Conservation (phyloP, 2,113 vertebrate species). For the Saguinus imperator region DNA sequence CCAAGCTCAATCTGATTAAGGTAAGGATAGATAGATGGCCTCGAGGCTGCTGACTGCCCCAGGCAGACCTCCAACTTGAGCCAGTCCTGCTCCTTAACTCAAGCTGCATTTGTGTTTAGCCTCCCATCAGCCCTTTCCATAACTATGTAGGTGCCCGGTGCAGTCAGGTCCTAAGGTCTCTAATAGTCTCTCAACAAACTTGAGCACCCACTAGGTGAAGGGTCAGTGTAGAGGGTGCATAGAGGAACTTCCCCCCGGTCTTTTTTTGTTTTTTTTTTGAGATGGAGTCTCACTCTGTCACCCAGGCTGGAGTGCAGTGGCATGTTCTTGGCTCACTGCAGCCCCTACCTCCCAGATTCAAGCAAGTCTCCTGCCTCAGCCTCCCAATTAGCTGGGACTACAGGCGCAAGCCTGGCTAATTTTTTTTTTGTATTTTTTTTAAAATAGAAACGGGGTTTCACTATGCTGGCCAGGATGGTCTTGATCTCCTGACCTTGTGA, state of each 20-base stretch:
- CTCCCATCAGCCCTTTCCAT: accelerated
- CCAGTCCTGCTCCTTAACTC: neutral
- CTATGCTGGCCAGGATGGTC: no score
- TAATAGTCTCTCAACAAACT: neutral
- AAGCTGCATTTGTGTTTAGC: accelerated
- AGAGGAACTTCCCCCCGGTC: neutral
- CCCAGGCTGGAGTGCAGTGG: no score
- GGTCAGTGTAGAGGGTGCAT: neutral
- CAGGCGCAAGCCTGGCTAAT: no score
- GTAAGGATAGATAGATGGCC: neutral
- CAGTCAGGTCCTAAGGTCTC: neutral
- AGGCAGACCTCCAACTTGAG: neutral
- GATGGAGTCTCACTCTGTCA: no score
- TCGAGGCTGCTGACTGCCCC: accelerated
- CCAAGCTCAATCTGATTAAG: constrained; percentile 86
- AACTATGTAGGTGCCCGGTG: neutral
- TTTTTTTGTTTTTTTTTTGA: neutral
- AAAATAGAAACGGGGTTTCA: no score
- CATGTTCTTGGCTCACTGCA: no score
- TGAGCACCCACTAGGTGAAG: neutral
- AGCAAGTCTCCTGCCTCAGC: no score
- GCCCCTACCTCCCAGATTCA: no score
- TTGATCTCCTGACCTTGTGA: no score
- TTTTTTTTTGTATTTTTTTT: no score
- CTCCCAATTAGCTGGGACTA: no score